A percentile compares a stretch with the other conserved stretches of the same genome.
These are phyloP conservation scores for Lepidostoma basale DNA, from an alignment of 1,140 invertebrate genomes.

Conservation along the genomic window DNA sequence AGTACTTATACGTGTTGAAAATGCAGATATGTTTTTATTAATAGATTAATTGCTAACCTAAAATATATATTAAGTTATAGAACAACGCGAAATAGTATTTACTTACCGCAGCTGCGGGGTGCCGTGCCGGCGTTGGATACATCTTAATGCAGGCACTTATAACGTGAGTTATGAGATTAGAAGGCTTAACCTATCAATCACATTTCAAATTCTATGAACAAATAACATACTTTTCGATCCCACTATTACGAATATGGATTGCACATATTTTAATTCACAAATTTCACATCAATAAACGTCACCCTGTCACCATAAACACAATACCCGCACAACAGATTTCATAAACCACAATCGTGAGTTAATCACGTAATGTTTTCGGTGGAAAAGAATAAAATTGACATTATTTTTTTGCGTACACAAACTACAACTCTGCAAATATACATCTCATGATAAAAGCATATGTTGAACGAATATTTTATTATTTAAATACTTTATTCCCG, in stretches of 20 bases:
- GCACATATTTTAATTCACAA: constrained; percentile 31
- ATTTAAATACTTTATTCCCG: constrained; percentile 7
- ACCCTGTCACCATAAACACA: constrained; percentile 40
- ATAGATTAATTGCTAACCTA: neutral
- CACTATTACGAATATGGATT: constrained; percentile 27
- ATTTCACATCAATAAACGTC: constrained; percentile 32
- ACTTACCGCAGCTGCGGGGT: constrained; percentile 66
- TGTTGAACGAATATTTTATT: constrained; percentile 1
- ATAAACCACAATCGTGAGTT: constrained; percentile 27
- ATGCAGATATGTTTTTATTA: neutral
- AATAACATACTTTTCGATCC: constrained; percentile 7
- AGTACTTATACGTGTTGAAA: too few species aligned
- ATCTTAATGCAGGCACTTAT: constrained; percentile 48
- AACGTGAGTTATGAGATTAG: constrained; percentile 29
- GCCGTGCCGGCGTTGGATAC: constrained; percentile 66
- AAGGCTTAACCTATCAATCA: constrained; percentile 34
- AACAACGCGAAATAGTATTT: constrained; percentile 2
- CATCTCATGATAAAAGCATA: constrained; percentile 13
- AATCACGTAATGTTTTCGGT: constrained; percentile 28
- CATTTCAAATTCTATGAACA: constrained; percentile 29
- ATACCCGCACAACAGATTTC: constrained; percentile 33
- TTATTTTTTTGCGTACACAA: neutral
- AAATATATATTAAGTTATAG: neutral
- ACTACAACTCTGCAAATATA: neutral
- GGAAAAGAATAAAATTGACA: constrained; percentile 6